phyloP scores from a whole-genome alignment of 2,888 invertebrate genomes.

The Cerceris ruficornis region DNA sequence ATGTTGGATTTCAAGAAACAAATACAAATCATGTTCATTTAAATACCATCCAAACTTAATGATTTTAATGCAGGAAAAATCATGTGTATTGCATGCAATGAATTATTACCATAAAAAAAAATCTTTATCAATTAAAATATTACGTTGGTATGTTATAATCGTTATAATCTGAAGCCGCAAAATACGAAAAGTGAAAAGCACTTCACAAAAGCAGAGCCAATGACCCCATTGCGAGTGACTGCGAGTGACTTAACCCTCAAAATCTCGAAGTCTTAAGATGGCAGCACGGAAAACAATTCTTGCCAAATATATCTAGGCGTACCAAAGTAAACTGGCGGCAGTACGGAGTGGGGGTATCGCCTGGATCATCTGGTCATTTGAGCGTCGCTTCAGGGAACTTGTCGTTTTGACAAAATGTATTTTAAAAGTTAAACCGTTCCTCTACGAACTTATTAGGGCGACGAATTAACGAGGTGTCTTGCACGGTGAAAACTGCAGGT shows the following conservation, averaged over 20 bases:
- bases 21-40: too few relatives aligned
- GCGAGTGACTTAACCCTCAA: conserved; percentile 8
- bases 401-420: conserved; percentile 42
- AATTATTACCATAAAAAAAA: too few relatives aligned
- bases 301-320: conserved; percentile 18
- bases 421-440: background rate
- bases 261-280: conserved; percentile 4
- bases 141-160: too few relatives aligned
- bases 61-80: too few relatives aligned
- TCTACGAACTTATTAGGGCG: too few relatives aligned
- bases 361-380: conserved; percentile 24
- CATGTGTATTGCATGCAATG: too few relatives aligned
- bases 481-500: background rate
- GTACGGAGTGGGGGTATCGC: conserved; percentile 3
- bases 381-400: conserved; percentile 44
- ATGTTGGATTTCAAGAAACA: background rate
- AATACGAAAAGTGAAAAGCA: too few relatives aligned
- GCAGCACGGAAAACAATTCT: conserved; percentile 17
- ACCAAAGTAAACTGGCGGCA: background rate
- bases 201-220: background rate
- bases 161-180: too few relatives aligned
- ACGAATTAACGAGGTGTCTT: too few relatives aligned
- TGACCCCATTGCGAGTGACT: background rate
- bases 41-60: too few relatives aligned
- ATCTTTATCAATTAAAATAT: too few relatives aligned